Conservation (phyloP, 2,888 invertebrate genomes). For the Zaprionus bogoriensis region DNA sequence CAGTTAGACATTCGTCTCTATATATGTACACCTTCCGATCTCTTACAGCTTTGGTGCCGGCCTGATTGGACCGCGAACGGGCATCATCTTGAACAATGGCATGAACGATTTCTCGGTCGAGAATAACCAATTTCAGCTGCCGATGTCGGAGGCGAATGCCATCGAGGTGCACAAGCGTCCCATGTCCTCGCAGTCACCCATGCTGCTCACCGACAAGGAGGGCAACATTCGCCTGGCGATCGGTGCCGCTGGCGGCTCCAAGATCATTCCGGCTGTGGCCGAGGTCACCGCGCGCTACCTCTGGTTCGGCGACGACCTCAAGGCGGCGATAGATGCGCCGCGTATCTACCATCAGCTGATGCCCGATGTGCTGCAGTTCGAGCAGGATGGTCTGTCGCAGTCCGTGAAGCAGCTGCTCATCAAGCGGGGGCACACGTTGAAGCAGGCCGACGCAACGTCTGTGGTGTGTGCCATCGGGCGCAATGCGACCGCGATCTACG, state of each 20-base stretch:
- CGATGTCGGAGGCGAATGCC: slow-evolving; percentile 91
- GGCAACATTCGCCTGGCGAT: slow-evolving; percentile 87
- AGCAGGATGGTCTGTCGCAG: slow-evolving; percentile 84
- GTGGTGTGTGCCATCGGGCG: slow-evolving; percentile 88
- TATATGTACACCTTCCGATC: no score
- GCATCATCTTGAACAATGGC: slow-evolving; percentile 95
- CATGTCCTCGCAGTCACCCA: slow-evolving; percentile 95
- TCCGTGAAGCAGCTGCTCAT: slow-evolving; percentile 87
- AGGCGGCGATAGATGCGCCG: slow-evolving; percentile 88
- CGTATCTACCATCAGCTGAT: slow-evolving; percentile 94
- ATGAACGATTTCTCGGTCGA: slow-evolving; percentile 98
- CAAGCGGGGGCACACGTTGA: slow-evolving; percentile 87
- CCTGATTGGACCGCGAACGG: slow-evolving; percentile 90
- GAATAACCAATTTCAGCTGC: slow-evolving; percentile 88
- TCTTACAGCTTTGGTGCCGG: slow-evolving; percentile 91
- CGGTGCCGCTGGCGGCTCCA: slow-evolving; percentile 95
- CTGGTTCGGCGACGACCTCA: slow-evolving; percentile 87
- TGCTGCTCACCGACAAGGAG: slow-evolving; percentile 87
- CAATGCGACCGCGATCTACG: slow-evolving; percentile 87
- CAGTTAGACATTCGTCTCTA: no score
- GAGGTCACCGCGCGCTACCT: slow-evolving; percentile 86
- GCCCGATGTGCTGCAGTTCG: slow-evolving; percentile 89
- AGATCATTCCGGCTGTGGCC: slow-evolving; percentile 91
- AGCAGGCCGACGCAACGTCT: no score
- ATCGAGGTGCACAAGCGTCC: slow-evolving; percentile 92